These are phyloP conservation scores for Epiblema foenella DNA, from an alignment of 2,888 invertebrate genomes.

Conservation along the genomic window DNA sequence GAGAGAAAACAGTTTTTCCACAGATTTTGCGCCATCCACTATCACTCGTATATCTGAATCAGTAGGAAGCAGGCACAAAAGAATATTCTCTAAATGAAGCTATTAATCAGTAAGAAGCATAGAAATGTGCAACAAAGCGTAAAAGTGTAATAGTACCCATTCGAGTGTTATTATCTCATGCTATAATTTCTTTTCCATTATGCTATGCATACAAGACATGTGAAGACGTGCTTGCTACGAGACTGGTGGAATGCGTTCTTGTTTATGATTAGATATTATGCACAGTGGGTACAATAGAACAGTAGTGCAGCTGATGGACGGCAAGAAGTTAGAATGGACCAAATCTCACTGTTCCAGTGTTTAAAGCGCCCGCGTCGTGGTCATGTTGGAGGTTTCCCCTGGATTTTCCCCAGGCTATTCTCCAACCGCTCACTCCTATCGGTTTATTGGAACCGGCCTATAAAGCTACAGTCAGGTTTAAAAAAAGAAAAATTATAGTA, in stretches of 20 bases:
- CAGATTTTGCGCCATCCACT: neutral
- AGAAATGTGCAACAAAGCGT: conserved; percentile 29
- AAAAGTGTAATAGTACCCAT: conserved; percentile 23
- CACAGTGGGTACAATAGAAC: neutral
- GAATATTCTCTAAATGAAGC: conserved; percentile 30
- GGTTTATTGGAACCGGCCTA: too few species aligned
- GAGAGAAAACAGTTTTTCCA: neutral
- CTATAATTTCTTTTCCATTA: conserved; percentile 37
- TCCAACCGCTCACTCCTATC: too few species aligned
- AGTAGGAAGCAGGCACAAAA: neutral
- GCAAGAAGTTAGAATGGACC: too few species aligned
- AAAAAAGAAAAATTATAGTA: too few species aligned
- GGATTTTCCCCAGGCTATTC: too few species aligned
- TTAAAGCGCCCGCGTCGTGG: too few species aligned
- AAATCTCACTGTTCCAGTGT: too few species aligned
- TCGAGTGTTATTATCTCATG: conserved; percentile 21
- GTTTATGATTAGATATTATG: conserved; percentile 15
- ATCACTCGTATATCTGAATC: neutral
- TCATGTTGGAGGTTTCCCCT: too few species aligned
- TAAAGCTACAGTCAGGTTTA: too few species aligned
- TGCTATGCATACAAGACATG: conserved; percentile 22
- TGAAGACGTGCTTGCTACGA: conserved; percentile 6
- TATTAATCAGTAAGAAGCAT: conserved; percentile 22
- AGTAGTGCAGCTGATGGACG: neutral
- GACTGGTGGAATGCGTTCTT: conserved; percentile 19